These are phyloP conservation scores for Tethea ocularis DNA, from an alignment of 2,888 invertebrate species.

Conservation along the genomic window DNA sequence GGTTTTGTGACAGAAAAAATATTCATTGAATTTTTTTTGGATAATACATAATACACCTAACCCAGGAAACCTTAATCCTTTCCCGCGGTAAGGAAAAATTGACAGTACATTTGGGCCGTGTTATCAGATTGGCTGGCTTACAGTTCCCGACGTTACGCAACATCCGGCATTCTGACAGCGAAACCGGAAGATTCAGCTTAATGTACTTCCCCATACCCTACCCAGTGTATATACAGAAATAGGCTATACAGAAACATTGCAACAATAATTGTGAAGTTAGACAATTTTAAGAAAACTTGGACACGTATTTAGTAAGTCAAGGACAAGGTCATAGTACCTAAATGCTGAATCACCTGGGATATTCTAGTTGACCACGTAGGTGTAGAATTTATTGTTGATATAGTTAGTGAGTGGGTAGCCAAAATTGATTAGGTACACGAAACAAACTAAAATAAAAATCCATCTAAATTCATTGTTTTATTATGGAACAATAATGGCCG, in stretches of 20 bases:
- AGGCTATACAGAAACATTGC: neutral
- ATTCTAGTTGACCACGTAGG: conserved; percentile 4
- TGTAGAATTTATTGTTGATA: conserved; percentile 8
- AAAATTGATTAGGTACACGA: conserved; percentile 18
- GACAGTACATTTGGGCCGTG: neutral
- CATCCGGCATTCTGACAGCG: neutral
- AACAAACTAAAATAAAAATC: neutral
- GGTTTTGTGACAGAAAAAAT: no score
- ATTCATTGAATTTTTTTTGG: no score
- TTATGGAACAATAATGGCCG: neutral
- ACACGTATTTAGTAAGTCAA: neutral
- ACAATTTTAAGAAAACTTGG: no score
- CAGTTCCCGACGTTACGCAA: neutral
- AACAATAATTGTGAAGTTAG: neutral
- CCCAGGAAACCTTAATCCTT: neutral
- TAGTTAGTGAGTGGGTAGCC: conserved; percentile 17
- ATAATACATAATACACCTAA: neutral
- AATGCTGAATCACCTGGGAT: conserved; percentile 5
- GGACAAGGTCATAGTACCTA: neutral
- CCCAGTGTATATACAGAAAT: neutral
- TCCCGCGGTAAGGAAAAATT: neutral
- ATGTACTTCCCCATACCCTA: neutral
- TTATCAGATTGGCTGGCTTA: neutral
- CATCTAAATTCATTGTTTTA: neutral
- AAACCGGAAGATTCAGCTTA: conserved; percentile 2